Conservation (phyloP, 92 coral and sea anemone genomes). For the Anthopleura xanthogrammica region DNA sequence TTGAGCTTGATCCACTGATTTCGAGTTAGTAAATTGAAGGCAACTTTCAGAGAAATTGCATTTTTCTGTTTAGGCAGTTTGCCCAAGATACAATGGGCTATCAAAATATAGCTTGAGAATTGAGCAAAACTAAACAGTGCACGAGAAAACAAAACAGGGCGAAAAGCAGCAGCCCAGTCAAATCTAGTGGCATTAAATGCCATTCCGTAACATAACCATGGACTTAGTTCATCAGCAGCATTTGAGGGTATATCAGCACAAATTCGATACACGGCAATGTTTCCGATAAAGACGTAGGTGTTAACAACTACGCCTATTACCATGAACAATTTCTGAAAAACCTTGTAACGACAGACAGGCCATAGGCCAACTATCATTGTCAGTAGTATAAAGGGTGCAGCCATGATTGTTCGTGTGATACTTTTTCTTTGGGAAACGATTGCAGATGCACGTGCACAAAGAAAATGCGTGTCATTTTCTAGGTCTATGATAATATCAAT, state of each 20-base stretch:
- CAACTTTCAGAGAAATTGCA: constrained; percentile 2
- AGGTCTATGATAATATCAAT: background rate
- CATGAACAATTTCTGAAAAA: background rate
- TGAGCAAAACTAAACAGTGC: constrained; percentile 23
- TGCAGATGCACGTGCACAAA: background rate
- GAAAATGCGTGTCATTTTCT: background rate
- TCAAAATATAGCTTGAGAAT: constrained; percentile 20
- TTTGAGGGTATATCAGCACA: constrained; percentile 11
- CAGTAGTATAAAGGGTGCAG: constrained; percentile 12
- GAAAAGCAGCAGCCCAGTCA: constrained; percentile 4
- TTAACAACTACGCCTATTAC: constrained; percentile 9
- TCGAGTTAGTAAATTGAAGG: constrained; percentile 12
- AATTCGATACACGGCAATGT: constrained; percentile 22
- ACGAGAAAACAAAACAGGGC: constrained; percentile 26
- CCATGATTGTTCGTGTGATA: background rate
- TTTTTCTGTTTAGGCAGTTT: background rate
- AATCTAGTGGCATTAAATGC: background rate
- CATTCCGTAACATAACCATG: constrained; percentile 34
- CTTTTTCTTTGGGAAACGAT: background rate
- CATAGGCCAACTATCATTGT: constrained; percentile 10
- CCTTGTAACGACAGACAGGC: constrained; percentile 5
- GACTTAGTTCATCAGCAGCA: constrained; percentile 17
- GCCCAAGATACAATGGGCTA: constrained; percentile 6
- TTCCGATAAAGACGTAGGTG: constrained; percentile 21
- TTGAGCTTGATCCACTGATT: constrained; percentile 33